Conservation (phyloP, 1,140 invertebrate species). For the Thrips palmi region DNA sequence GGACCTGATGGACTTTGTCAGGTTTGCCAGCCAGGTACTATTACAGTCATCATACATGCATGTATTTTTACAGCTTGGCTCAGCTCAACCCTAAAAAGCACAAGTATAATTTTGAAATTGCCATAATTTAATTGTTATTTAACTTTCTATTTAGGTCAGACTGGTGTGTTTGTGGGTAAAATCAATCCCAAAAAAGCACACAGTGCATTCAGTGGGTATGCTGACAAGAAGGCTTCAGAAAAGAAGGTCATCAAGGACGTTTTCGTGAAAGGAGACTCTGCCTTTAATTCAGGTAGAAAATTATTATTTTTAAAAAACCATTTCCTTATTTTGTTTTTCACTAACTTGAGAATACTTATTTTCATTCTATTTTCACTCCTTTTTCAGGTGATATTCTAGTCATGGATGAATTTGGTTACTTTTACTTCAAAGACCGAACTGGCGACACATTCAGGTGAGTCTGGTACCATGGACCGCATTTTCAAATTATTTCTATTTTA, state of each 20-base stretch:
- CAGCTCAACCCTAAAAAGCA: too few relatives aligned
- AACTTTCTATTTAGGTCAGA: slow-evolving; percentile 31
- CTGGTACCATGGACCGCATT: slow-evolving; percentile 2
- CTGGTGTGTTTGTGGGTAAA: slow-evolving; percentile 52
- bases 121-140: slow-evolving; percentile 4
- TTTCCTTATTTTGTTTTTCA: not conserved
- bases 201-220: slow-evolving; percentile 63
- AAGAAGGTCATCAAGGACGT: slow-evolving; percentile 85
- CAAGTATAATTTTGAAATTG: too few relatives aligned
- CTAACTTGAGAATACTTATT: not conserved
- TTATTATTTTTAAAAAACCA: not conserved
- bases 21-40: slow-evolving; percentile 43
- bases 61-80: not conserved
- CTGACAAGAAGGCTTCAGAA: slow-evolving; percentile 68
- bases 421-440: slow-evolving; percentile 89
- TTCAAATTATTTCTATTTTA: slow-evolving; percentile 4
- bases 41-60: not conserved
- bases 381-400: slow-evolving; percentile 69
- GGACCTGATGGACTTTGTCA: slow-evolving; percentile 59
- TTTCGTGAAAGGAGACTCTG: slow-evolving; percentile 66
- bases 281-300: slow-evolving; percentile 60
- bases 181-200: slow-evolving; percentile 54
- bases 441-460: slow-evolving; percentile 79
- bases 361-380: too few relatives aligned
- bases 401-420: slow-evolving; percentile 80